Conservation (phyloP, 2,888 invertebrate species). For the Cerastoderma edule region DNA sequence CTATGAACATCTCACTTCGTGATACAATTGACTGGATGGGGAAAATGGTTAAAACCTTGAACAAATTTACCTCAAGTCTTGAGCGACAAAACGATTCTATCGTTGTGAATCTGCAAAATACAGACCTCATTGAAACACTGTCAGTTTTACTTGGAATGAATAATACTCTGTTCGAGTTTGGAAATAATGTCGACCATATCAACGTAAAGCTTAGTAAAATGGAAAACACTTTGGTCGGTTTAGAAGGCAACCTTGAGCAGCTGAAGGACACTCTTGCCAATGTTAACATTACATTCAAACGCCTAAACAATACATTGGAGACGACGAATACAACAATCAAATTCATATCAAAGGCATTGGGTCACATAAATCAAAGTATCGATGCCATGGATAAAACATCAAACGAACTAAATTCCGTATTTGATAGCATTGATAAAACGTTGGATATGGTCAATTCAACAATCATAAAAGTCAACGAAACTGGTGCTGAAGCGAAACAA, state of each 20-base stretch:
- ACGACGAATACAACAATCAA: slow-evolving; percentile 41
- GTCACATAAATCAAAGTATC: slow-evolving; percentile 35
- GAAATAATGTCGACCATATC: slow-evolving; percentile 46
- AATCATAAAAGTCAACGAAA: slow-evolving; percentile 34
- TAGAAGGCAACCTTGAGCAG: slow-evolving; percentile 35
- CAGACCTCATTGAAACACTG: slow-evolving; percentile 46
- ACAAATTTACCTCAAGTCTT: slow-evolving; percentile 36
- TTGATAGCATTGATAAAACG: slow-evolving; percentile 36
- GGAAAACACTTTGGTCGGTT: slow-evolving; percentile 22
- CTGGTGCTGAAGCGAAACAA: slow-evolving; percentile 14
- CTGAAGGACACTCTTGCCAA: slow-evolving; percentile 36
- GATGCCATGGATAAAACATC: slow-evolving; percentile 9
- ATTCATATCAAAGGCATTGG: slow-evolving; percentile 30
- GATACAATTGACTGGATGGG: slow-evolving; percentile 44
- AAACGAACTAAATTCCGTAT: slow-evolving; percentile 11
- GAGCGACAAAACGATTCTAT: slow-evolving; percentile 35
- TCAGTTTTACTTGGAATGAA: slow-evolving; percentile 50
- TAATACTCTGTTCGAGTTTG: slow-evolving; percentile 41
- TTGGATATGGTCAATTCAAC: slow-evolving; percentile 39
- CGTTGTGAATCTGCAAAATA: slow-evolving; percentile 32
- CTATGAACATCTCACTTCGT: slow-evolving; percentile 48
- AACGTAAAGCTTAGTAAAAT: slow-evolving; percentile 47
- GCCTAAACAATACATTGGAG: slow-evolving; percentile 37
- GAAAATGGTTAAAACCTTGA: slow-evolving; percentile 39
- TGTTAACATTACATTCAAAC: slow-evolving; percentile 35